Evolutionary conservation across 1,140 invertebrate species (phyloP).

Genomic region (Aphaenogaster floridana): DNA sequence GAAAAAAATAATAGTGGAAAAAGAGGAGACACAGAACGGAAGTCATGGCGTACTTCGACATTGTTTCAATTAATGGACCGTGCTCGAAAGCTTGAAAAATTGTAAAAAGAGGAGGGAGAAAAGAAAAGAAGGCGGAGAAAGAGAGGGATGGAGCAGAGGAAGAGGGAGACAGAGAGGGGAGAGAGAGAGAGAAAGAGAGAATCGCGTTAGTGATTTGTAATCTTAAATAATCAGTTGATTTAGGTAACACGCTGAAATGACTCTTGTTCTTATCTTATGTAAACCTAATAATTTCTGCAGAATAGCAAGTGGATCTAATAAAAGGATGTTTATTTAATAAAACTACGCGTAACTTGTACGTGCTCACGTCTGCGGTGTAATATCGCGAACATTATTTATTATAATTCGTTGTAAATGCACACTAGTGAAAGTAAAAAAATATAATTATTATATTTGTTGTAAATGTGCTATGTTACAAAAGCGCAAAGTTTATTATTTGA

Average conservation of each 20-base stretch:
- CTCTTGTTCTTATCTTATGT: not conserved
- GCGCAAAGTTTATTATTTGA: not conserved
- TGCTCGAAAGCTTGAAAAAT: slow-evolving; percentile 41
- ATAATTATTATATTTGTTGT: slow-evolving; percentile 2
- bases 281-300: not conserved
- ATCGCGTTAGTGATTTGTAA: not conserved
- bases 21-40: not conserved
- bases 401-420: not conserved
- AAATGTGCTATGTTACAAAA: not conserved
- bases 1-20: slow-evolving; percentile 69
- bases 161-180: too few relatives aligned
- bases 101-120: not conserved
- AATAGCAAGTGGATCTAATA: not conserved
- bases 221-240: slow-evolving; percentile 22
- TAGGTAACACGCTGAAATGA: not conserved
- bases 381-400: not conserved
- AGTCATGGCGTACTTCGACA: slow-evolving; percentile 33
- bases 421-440: not conserved
- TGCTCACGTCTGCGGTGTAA: not conserved
- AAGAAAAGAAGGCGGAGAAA: not conserved
- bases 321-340: not conserved
- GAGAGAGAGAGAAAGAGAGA: too few relatives aligned
- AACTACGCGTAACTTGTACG: not conserved
- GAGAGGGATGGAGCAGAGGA: too few relatives aligned
- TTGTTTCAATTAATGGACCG: slow-evolving; percentile 69